Evolutionary conservation across 2,797 vertebrate genomes (phyloP), one percentile per base, ranked within the genome.

Genomic region (Betta splendens): DNA sequence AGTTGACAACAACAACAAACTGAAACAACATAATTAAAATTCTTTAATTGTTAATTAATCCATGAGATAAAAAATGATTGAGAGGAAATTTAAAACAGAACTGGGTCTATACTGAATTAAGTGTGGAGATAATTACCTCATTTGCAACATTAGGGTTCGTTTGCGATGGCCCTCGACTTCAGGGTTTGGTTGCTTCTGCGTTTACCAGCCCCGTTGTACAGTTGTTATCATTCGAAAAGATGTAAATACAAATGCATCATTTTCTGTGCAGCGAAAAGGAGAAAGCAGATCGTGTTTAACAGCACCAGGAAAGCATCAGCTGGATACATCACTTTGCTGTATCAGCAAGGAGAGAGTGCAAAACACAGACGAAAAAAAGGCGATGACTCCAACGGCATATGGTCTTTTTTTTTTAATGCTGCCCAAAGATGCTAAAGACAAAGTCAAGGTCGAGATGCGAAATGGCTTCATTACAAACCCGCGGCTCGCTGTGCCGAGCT

Each of bases 381-480:
- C 15, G 10, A 22, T 22, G 33, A 36, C 10, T n/a, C 18, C 1
- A 39, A 28, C 10, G 42, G 26, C 17, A 32, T n/a, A n/a, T n/a
- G n/a, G n/a, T n/a, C n/a, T n/a, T n/a, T n/a, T n/a, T n/a, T n/a
- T n/a, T n/a, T n/a, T n/a, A n/a, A n/a, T n/a, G n/a, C n/a, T n/a
- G n/a, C n/a, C n/a, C 16, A 16, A 54, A 60, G 43, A 37, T 50
- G 16, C 38, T 46, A 17, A 35, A 53, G 54, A 50, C 16, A 15
- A 28, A 33, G 25, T 54, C 55, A 81, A 85, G 77, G 77, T 75
- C 50, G 37, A 26, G 47, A 38, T 56, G 38, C 43, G 39, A 72
- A 79, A 59, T 9, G 18, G 46, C 16, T 44, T 47, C 20, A 54
- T 69, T 75, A 71, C 79, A 72, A 70, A 81, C 79, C 22, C 20